Base-by-base conservation (phyloP, 64 coral and sea anemone species). In the Anthopleura sola region DNA sequence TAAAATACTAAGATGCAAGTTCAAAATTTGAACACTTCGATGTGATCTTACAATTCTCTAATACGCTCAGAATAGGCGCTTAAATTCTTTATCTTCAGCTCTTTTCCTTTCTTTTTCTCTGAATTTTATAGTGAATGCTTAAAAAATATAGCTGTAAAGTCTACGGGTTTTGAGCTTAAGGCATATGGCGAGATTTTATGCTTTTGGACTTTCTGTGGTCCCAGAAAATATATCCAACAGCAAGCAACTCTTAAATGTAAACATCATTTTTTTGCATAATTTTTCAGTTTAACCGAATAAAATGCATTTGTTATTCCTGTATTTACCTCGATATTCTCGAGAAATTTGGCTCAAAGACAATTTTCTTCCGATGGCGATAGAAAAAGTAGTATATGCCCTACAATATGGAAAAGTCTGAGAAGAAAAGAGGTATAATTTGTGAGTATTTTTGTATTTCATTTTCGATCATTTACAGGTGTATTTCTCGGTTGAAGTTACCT, bases 401-500 rank as follows among this genome's bases (percentile, higher is more conserved):
- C 3, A 32, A 33, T 31, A 15, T 32, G 11, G 66, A 5, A 32
- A 34, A 32, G 10, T 28, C 7, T 15, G 28, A 13, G 28, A 34
- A 34, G 11, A 32, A 15, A 71, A 36, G 34, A 32, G 66, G 8
- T 17, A 71, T 13, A 32, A 3, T 9, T 16, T 71, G 29, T 31
- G 28, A 28, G 66, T 71, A 71, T 71, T 71, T 71, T 28, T 71
- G 66, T 71, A 32, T 71, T 71, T 71, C 66, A 71, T 71, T 32
- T 71, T 71, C 29, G 66, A 31, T 71, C 28, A 71, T 71, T 71
- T 71, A 71, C 66, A 71, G 66, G 66, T 71, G 66, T 71, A 71
- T 71, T 71, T 71, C 66, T 62, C 58, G 58, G 29, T 32, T 28
- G 66, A 71, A 71, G 88, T 68, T 50, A 69, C 48, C 88, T 84